Evolutionary conservation across 2,113 vertebrate genomes (phyloP), one percentile per base, ranked within the genome.

Genomic region (Gymnorhina tibicen): DNA sequence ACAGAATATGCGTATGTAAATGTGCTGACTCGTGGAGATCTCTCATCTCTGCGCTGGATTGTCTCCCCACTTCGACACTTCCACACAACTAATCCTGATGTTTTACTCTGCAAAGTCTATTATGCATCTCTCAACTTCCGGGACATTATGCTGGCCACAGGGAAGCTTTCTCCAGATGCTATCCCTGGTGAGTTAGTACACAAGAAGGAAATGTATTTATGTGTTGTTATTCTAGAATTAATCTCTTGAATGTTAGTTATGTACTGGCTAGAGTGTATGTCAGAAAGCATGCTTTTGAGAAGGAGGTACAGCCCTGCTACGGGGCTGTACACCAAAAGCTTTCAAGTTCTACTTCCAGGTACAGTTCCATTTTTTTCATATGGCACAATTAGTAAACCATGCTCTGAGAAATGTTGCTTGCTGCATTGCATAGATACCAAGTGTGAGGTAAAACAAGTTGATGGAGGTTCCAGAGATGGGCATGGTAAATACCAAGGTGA

Each of bases 61-160:
- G 98, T 98, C 19, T 99, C 99, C 1, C 99, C 99, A 0, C 98
- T 99, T 85, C 96, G 59, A 37, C 98, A 99, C 37, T 98, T 98
- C 56, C 91, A 47, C 3, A 10, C 97, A 32, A 21, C 72, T 30
- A 85, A 96, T 75, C 95, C 98, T 1, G 58, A 62, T 2, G 7
- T 98, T 59, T 97, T 98, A 53, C 98, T 99, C 81, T 99, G 99
- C 85, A 97, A 94, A 1, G 97, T 99, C 79, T 98, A 99, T 97
- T 99, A 99, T 2, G 98, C 99, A 35, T 99, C 99, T 1, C 99
- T 99, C 58, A 99, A 99, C 96, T 99, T 99, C 97, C 96, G 99
- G 14, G 99, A 99, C 79, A 98, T 99, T 80, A 99, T 99, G 99
- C 97, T 99, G 93, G 99, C 99, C 76, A 99, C 99, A 0, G 99